Evolutionary conservation across 37 sponge, comb jelly and placozoan genomes (phyloP).

Genomic region (Trichoplax adhaerens): DNA sequence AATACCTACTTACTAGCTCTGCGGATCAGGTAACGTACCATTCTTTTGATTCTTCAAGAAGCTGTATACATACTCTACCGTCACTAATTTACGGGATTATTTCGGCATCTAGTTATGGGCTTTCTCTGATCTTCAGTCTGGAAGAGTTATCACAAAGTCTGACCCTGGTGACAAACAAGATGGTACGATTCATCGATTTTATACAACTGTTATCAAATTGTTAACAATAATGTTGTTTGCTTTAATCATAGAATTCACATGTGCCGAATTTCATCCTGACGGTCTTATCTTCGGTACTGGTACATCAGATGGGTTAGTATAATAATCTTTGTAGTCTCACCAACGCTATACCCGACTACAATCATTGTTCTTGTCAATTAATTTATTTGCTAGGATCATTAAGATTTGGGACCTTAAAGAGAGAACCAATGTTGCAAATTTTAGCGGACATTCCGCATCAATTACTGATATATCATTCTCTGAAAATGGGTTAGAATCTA

Average conservation of each 20-base stretch:
- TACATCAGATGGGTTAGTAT: constrained; percentile 53
- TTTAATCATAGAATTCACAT: constrained; percentile 43
- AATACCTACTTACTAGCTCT: constrained; percentile 78
- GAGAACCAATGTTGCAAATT: constrained; percentile 94
- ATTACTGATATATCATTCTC: constrained; percentile 90
- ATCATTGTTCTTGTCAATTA: no score
- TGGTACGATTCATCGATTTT: no score
- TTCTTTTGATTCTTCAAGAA: no score
- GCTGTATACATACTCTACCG: no score
- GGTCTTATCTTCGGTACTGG: constrained; percentile 99
- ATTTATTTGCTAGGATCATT: constrained; percentile 35
- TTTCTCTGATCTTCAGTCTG: constrained; percentile 79
- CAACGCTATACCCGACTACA: no score
- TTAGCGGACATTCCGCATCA: constrained; percentile 79
- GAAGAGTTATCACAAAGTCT: constrained; percentile 47
- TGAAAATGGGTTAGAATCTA: constrained; percentile 77
- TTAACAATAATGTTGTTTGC: no score
- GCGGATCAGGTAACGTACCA: constrained; percentile 37
- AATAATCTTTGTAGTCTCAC: no score
- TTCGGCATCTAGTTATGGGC: constrained; percentile 62
- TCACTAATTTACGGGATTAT: no score
- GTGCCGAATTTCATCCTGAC: constrained; percentile 99
- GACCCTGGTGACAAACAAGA: no score
- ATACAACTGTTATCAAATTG: no score
- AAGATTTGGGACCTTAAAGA: constrained; percentile 99